phyloP scores from a whole-genome alignment of 1,140 invertebrate species.

The Andricus grossulariae region DNA sequence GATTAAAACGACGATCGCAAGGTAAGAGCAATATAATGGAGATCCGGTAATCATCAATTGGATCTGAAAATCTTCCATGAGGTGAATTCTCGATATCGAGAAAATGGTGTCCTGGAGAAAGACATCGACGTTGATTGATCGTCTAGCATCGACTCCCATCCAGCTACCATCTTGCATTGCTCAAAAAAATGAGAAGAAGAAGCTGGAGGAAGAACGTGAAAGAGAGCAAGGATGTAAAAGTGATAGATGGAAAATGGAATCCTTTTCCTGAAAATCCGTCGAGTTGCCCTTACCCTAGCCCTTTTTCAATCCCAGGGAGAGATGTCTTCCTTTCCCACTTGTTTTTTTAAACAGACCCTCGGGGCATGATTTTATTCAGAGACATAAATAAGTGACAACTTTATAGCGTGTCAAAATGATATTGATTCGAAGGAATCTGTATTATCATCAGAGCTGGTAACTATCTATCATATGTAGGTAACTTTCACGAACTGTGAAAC shows the following conservation, averaged over 20 bases:
- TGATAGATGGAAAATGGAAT: constrained; percentile 27
- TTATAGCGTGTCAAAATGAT: no score
- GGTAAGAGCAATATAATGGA: not conserved
- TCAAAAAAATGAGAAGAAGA: not conserved
- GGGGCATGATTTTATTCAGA: not conserved
- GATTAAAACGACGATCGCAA: not conserved
- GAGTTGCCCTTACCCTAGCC: not conserved
- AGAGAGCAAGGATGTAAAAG: constrained; percentile 8
- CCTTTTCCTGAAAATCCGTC: not conserved
- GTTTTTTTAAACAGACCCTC: not conserved
- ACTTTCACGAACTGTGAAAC: no score
- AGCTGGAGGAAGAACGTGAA: not conserved
- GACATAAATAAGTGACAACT: not conserved
- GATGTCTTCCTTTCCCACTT: not conserved
- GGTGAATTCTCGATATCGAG: constrained; percentile 5
- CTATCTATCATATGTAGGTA: no score
- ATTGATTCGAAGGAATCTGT: no score
- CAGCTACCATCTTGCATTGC: not conserved
- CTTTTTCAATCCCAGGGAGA: not conserved
- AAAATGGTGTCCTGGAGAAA: constrained; percentile 15
- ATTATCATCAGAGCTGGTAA: no score
- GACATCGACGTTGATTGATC: constrained; percentile 19
- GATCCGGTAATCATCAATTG: constrained; percentile 11
- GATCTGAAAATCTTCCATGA: constrained; percentile 1
- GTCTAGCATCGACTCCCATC: constrained; percentile 7